Evolutionary conservation across 2,888 invertebrate genomes (phyloP).

Genomic region (Drosophila nigritarsus): DNA sequence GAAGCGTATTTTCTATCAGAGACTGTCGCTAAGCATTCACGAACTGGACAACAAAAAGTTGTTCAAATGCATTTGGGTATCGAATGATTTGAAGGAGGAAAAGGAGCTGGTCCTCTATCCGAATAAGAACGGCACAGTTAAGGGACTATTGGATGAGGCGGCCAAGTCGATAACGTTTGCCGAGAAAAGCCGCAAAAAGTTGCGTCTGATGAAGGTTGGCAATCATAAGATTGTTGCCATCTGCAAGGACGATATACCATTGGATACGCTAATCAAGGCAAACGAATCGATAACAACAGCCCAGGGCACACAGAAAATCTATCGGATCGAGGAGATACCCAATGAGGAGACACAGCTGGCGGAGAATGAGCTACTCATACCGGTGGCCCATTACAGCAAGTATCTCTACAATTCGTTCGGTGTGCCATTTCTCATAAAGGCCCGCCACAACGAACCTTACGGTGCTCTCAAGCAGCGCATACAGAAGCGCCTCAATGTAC

Average conservation of each 20-base stretch:
- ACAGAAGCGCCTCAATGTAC: constrained; percentile 93
- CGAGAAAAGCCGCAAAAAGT: constrained; percentile 94
- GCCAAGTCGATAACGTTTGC: constrained; percentile 95
- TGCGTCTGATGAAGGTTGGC: constrained; percentile 92
- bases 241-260: constrained; percentile 89
- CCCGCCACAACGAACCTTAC: constrained; percentile 96
- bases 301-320: constrained; percentile 86
- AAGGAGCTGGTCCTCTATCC: constrained; percentile 98
- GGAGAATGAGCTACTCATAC: constrained; percentile 94
- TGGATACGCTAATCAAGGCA: constrained; percentile 86
- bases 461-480: constrained; percentile 94
- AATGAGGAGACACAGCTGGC: constrained; percentile 93
- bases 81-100: constrained; percentile 96
- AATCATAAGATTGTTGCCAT: constrained; percentile 90
- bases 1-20: constrained; percentile 98
- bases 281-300: constrained; percentile 83
- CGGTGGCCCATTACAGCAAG: constrained; percentile 98
- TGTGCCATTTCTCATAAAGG: constrained; percentile 95
- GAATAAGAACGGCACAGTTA: constrained; percentile 96
- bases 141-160: constrained; percentile 96
- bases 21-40: constrained; percentile 97
- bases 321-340: constrained; percentile 97
- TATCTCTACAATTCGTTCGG: constrained; percentile 97
- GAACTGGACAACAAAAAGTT: constrained; percentile 99
- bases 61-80: constrained; percentile 94